Evolutionary conservation across 2,113 vertebrate genomes (phyloP).

Genomic region (Nothobranchius kuhntae): DNA sequence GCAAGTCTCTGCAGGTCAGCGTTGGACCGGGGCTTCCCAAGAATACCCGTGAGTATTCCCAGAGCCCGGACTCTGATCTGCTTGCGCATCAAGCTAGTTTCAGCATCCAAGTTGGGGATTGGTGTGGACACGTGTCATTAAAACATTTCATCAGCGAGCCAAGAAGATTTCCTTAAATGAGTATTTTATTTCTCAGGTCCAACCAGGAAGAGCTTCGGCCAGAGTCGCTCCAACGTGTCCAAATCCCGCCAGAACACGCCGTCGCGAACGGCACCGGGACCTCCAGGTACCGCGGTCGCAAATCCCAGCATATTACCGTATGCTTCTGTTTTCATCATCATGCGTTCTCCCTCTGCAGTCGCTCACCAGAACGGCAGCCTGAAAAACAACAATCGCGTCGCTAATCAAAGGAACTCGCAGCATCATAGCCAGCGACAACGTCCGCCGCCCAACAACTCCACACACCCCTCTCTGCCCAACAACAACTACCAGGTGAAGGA

Average conservation of each 20-base stretch:
- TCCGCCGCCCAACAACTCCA: slow-evolving; percentile 69
- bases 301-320: background rate
- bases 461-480: slow-evolving; percentile 84
- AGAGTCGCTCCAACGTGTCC: slow-evolving; percentile 67
- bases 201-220: slow-evolving; percentile 80
- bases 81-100: background rate
- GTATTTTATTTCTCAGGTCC: slow-evolving; percentile 79
- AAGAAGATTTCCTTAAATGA: no score
- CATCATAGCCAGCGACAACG: slow-evolving; percentile 77
- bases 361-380: slow-evolving; percentile 89
- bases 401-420: slow-evolving; percentile 75
- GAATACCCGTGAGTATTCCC: slow-evolving; percentile 90
- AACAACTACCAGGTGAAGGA: slow-evolving; percentile 75
- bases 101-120: background rate
- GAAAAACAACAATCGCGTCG: slow-evolving; percentile 72
- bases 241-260: slow-evolving; percentile 81
- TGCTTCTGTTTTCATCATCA: background rate
- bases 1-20: slow-evolving; percentile 96
- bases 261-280: slow-evolving; percentile 87
- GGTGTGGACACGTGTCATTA: background rate
- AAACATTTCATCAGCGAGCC: no score
- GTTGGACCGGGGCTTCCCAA: slow-evolving; percentile 92
- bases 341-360: slow-evolving; percentile 59
- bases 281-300: slow-evolving; percentile 82
- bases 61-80: background rate